These are phyloP conservation scores for Drosophila mercatorum DNA, from an alignment of 2,888 invertebrate species.

Conservation along the genomic window DNA sequence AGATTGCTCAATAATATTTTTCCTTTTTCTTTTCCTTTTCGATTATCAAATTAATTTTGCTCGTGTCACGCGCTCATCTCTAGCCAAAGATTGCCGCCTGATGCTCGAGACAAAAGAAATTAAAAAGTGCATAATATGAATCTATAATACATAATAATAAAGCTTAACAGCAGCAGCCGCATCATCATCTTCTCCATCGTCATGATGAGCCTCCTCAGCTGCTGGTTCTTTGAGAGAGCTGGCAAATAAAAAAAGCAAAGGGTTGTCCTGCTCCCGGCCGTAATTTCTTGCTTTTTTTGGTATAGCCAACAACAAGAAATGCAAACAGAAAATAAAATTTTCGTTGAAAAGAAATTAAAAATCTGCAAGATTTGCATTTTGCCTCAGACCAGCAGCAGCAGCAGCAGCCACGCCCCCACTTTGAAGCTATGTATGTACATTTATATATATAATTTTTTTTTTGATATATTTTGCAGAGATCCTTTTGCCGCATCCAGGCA, in stretches of 20 bases:
- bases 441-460: slow-evolving; percentile 47
- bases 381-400: slow-evolving; percentile 41
- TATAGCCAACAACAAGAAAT: slow-evolving; percentile 68
- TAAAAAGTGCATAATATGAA: slow-evolving; percentile 79
- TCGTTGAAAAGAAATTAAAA: slow-evolving; percentile 79
- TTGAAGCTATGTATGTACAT: slow-evolving; percentile 53
- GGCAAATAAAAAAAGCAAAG: slow-evolving; percentile 51
- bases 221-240: slow-evolving; percentile 41
- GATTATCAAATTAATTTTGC: neutral
- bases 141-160: slow-evolving; percentile 78
- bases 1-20: too few species aligned
- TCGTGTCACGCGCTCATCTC: slow-evolving; percentile 22
- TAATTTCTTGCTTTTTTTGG: slow-evolving; percentile 23
- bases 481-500: slow-evolving; percentile 26
- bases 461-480: slow-evolving; percentile 17
- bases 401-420: slow-evolving; percentile 5
- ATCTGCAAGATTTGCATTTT: slow-evolving; percentile 83
- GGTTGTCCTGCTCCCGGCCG: slow-evolving; percentile 59
- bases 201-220: slow-evolving; percentile 32
- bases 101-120: slow-evolving; percentile 69
- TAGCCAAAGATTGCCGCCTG: slow-evolving; percentile 20
- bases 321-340: slow-evolving; percentile 79
- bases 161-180: slow-evolving; percentile 47
- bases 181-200: slow-evolving; percentile 34
- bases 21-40: too few species aligned